These are phyloP conservation scores for Sebastes oblongus DNA, from an alignment of 2,797 vertebrate genomes.

Conservation along the genomic window DNA sequence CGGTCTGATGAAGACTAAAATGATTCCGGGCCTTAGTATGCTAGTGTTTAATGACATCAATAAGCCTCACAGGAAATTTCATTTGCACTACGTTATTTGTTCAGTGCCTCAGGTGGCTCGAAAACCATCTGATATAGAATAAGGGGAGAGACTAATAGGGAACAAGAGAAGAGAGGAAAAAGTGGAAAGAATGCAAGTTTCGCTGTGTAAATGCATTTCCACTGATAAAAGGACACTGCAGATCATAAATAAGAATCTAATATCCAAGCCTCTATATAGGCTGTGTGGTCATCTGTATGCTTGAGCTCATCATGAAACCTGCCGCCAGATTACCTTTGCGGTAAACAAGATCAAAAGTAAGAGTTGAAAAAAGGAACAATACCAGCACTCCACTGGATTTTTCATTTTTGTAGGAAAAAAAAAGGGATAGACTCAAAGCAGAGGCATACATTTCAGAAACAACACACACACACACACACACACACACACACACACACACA, in stretches of 20 bases:
- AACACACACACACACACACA: slow-evolving; percentile 3
- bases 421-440: not conserved
- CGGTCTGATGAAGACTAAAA: slow-evolving; percentile 86
- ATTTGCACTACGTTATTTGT: slow-evolving; percentile 86
- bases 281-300: slow-evolving; percentile 21
- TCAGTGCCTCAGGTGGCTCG: slow-evolving; percentile 80
- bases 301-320: slow-evolving; percentile 9
- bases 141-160: slow-evolving; percentile 40
- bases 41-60: slow-evolving; percentile 89
- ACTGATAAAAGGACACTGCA: not conserved
- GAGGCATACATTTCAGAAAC: not conserved
- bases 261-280: slow-evolving; percentile 6
- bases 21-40: slow-evolving; percentile 84
- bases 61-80: slow-evolving; percentile 86
- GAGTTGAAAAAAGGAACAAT: slow-evolving; percentile 1
- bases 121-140: slow-evolving; percentile 69
- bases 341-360: slow-evolving; percentile 12
- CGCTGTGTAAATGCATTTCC: slow-evolving; percentile 16
- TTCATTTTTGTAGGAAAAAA: not conserved
- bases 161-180: slow-evolving; percentile 18
- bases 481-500: not conserved
- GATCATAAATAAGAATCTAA: slow-evolving; percentile 37
- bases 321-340: slow-evolving; percentile 12
- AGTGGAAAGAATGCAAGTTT: slow-evolving; percentile 34
- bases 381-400: not conserved